phyloP scores from a whole-genome alignment of 2,888 invertebrate species.

The Conchocele bisecta region DNA sequence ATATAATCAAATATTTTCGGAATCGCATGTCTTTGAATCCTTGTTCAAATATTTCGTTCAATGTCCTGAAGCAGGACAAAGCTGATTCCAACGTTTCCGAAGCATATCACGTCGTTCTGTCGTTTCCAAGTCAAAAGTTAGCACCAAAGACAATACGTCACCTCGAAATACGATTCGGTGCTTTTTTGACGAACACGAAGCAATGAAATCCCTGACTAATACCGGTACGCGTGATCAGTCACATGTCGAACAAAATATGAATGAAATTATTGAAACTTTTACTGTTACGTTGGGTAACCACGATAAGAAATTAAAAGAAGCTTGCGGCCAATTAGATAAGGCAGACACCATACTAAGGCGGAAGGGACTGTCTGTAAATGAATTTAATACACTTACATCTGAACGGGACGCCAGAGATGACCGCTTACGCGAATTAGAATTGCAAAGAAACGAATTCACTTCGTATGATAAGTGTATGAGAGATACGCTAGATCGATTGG shows the following conservation, averaged over 20 bases:
- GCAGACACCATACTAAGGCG: not conserved
- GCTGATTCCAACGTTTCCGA: too few species aligned
- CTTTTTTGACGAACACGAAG: too few species aligned
- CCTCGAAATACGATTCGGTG: too few species aligned
- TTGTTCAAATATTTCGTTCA: too few species aligned
- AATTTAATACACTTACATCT: not conserved
- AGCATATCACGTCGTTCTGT: too few species aligned
- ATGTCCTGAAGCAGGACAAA: too few species aligned
- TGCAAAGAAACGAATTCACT: slow-evolving; percentile 58
- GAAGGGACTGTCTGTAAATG: slow-evolving; percentile 10
- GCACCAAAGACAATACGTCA: too few species aligned
- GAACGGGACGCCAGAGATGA: slow-evolving; percentile 42
- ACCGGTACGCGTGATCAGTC: too few species aligned
- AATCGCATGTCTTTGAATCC: too few species aligned
- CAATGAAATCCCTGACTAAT: too few species aligned
- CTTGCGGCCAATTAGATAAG: not conserved
- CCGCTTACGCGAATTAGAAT: slow-evolving; percentile 54
- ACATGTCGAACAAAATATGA: not conserved
- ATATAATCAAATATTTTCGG: too few species aligned
- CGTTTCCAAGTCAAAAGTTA: too few species aligned
- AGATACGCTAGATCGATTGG: slow-evolving; percentile 5
- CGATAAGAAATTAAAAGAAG: slow-evolving; percentile 12
- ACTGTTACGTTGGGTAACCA: slow-evolving; percentile 3
- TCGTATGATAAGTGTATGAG: slow-evolving; percentile 14
- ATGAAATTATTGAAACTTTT: not conserved